Percentiles rank a stretch among this genome's conserved stretches.
phyloP scores from a whole-genome alignment of 2,113 vertebrate species.

The Lonchura striata region DNA sequence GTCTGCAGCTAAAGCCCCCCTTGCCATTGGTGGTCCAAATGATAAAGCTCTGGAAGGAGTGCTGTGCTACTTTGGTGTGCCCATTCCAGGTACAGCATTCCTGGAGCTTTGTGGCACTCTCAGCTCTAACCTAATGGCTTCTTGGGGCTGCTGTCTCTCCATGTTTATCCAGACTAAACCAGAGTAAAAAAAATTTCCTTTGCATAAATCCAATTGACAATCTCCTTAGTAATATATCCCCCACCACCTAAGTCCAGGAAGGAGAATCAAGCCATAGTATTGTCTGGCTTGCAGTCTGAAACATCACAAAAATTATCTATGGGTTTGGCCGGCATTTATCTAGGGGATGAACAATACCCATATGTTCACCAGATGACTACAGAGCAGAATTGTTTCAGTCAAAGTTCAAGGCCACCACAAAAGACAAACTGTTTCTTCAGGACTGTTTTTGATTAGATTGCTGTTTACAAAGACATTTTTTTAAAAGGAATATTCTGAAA shows the following conservation, averaged over 20 bases:
- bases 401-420: conserved; percentile 31
- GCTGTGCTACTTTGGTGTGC: neutral
- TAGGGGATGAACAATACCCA: conserved; percentile 28
- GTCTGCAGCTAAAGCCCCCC: neutral
- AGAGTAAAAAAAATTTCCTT: neutral
- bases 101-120: neutral
- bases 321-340: conserved; percentile 9
- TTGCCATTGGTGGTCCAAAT: neutral
- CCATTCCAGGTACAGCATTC: neutral
- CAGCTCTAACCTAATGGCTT: neutral
- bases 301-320: neutral
- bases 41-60: neutral
- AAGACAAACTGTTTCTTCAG: conserved; percentile 10
- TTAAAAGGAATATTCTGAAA: neutral
- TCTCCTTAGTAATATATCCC: conserved; percentile 9
- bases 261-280: neutral
- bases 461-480: neutral
- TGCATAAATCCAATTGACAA: conserved; percentile 28
- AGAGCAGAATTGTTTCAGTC: neutral
- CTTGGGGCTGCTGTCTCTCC: neutral
- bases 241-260: neutral
- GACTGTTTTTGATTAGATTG: neutral
- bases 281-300: conserved; percentile 31
- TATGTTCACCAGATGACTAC: conserved; percentile 52
- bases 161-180: neutral